Evolutionary conservation across 2,113 vertebrate species (phyloP).

Genomic region (Hemiprocne comata): DNA sequence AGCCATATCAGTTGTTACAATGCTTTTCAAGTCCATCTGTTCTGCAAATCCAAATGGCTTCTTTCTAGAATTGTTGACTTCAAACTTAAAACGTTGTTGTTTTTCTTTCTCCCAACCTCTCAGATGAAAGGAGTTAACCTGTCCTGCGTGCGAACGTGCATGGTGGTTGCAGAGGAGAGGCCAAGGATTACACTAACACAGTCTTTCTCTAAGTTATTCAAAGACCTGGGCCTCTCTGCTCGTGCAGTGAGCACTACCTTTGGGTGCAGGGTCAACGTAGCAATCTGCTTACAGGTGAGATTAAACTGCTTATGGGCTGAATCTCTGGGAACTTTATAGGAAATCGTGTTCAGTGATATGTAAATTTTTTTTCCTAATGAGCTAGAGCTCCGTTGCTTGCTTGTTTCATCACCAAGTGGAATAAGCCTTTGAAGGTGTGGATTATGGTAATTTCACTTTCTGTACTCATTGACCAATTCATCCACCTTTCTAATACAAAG

Average conservation of each 20-base stretch:
- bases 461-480: neutral
- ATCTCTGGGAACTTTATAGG: neutral
- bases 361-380: neutral
- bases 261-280: slow-evolving; percentile 95
- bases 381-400: neutral
- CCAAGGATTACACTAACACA: slow-evolving; percentile 90
- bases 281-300: slow-evolving; percentile 94
- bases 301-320: neutral
- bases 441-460: neutral
- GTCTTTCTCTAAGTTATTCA: slow-evolving; percentile 97
- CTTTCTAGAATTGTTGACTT: neutral
- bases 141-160: slow-evolving; percentile 93
- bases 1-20: neutral
- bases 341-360: neutral
- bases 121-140: slow-evolving; percentile 92
- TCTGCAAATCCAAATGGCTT: neutral
- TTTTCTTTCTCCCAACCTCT: neutral
- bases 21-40: neutral
- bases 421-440: neutral
- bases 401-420: neutral
- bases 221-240: slow-evolving; percentile 91
- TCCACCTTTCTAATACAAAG: neutral
- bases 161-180: slow-evolving; percentile 97
- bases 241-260: slow-evolving; percentile 97
- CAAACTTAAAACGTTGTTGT: neutral